Base-by-base conservation (phyloP, 2,888 invertebrate species). In the Plebejus melissa region DNA sequence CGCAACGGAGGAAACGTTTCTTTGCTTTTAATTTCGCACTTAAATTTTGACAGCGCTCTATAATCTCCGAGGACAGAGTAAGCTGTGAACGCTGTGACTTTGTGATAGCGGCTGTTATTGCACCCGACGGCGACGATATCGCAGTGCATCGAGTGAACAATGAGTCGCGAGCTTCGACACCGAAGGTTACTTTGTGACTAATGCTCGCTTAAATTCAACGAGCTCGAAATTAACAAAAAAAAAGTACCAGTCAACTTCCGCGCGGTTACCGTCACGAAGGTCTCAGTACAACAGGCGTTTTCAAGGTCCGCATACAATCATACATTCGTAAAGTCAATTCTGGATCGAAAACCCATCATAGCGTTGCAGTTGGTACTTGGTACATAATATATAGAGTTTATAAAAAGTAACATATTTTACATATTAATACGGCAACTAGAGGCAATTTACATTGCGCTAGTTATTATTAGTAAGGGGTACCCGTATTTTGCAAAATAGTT, bases 251-350 rank as follows among this genome's bases (percentile, higher is more conserved):
- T 84, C 90, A 86, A 92, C 91, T 93, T 93, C 93, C 93, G 93
- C 93, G 91, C 93, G 88, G 93, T 93, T 92, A 93, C 93, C 85
- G 87, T 87, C 90, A 90, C 88, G 92, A 93, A 93, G 93, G 93
- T 91, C 93, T 92, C 88, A 87, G 87, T 91, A 91, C 89, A 86
- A 88, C 87, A 85, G 86, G 85, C 86, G 87, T 84, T 88, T 90
- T 92, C 93, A 93, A 93, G 93, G 93, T 93, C 90, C 87, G 88
- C 87, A 89, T 89, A 93, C 90, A 91, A 90, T 91, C 91, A 89
- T 91, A 91, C 88, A 86, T 89, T 88, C 88, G 90, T 91, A 90
- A 90, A 91, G 90, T 89, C 84, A 83, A 91, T 87, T 90, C 91
- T 88, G 88, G 86, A 84, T 85, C 84, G 82, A 85, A 88, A 90